Conservation (phyloP, 2,797 vertebrate species). For the Platyrinchus mystaceus region DNA sequence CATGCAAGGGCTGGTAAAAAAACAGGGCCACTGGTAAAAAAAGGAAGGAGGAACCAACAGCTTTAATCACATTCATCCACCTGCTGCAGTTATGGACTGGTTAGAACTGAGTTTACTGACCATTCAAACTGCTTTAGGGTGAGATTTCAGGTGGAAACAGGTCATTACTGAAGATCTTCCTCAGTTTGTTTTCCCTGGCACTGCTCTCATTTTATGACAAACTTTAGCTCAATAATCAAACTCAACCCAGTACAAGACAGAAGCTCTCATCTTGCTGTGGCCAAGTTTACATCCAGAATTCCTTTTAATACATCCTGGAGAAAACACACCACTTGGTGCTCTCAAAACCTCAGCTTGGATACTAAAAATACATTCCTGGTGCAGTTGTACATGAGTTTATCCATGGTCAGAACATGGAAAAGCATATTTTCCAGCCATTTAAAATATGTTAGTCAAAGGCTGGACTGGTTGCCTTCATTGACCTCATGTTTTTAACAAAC, state of each 20-base stretch:
- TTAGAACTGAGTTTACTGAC: conserved; percentile 9
- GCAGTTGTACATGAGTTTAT: neutral
- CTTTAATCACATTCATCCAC: neutral
- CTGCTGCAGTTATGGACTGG: neutral
- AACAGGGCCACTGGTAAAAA: neutral
- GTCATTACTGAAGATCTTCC: neutral
- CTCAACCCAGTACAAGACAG: neutral
- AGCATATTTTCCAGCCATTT: neutral
- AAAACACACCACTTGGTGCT: conserved; percentile 12
- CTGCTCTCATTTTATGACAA: conserved; percentile 23
- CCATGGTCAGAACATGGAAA: neutral
- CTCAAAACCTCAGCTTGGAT: conserved; percentile 17
- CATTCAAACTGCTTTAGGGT: neutral
- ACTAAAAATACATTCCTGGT: conserved; percentile 42
- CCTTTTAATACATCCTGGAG: conserved; percentile 54
- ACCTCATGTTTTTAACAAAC: neutral
- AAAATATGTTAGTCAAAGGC: neutral
- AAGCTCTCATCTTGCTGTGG: conserved; percentile 43
- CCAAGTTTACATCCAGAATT: conserved; percentile 51
- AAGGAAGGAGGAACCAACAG: neutral
- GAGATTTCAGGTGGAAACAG: conserved; percentile 2
- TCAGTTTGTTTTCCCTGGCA: neutral
- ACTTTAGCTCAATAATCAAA: conserved; percentile 49
- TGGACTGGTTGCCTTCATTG: neutral
- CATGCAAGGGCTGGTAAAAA: fast-evolving